These are phyloP conservation scores for Phasia obesa DNA, from an alignment of 2,888 invertebrate species.

Conservation along the genomic window DNA sequence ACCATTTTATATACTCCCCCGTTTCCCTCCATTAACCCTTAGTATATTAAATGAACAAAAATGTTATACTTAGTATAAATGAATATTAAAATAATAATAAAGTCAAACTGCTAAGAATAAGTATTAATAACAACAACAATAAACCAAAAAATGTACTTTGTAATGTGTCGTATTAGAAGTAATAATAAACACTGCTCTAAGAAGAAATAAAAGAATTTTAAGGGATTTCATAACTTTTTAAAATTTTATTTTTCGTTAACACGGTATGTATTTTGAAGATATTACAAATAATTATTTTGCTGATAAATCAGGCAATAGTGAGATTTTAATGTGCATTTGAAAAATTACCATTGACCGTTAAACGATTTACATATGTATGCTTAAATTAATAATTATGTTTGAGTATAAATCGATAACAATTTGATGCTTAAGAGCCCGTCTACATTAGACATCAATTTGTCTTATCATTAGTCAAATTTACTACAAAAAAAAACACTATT, in stretches of 20 bases:
- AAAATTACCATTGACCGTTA: no score
- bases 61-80: constrained; percentile 51
- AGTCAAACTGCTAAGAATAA: constrained; percentile 63
- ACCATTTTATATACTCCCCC: constrained; percentile 55
- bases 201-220: constrained; percentile 70
- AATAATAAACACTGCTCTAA: constrained; percentile 26
- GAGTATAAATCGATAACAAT: no score
- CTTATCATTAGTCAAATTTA: no score
- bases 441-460: no score
- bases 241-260: not conserved
- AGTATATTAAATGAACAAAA: constrained; percentile 60
- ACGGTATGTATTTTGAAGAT: not conserved
- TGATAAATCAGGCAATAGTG: no score
- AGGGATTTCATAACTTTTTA: constrained; percentile 1
- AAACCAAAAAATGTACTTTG: constrained; percentile 14
- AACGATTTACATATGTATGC: no score
- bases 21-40: constrained; percentile 68
- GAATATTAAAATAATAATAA: constrained; percentile 36
- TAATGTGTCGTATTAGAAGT: constrained; percentile 22
- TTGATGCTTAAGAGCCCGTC: no score
- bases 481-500: no score
- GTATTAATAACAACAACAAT: constrained; percentile 50
- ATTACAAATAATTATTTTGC: no score
- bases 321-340: not conserved
- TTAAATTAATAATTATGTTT: no score